phyloP scores from a whole-genome alignment of 2,797 vertebrate genomes.

The Anableps anableps region DNA sequence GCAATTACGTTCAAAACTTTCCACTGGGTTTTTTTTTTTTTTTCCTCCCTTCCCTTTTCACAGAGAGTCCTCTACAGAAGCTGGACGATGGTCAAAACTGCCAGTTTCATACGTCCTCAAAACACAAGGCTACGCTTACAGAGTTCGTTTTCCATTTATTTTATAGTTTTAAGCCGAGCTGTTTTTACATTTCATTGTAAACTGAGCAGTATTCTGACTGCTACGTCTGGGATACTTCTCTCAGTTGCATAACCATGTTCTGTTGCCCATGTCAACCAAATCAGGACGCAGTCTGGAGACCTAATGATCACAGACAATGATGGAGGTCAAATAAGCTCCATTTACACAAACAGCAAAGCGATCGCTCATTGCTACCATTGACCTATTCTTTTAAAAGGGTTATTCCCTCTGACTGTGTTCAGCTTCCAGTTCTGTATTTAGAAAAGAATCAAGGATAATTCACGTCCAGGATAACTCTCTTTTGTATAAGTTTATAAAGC shows the following conservation, averaged over 20 bases:
- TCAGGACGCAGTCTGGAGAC: conserved; percentile 35
- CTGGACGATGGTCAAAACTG: conserved; percentile 24
- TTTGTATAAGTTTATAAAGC: not conserved
- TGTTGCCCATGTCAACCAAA: conserved; percentile 21
- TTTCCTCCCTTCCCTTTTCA: not conserved
- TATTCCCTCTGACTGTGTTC: conserved; percentile 1
- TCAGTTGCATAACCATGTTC: conserved; percentile 33
- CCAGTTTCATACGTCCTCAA: conserved; percentile 24
- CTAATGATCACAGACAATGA: conserved; percentile 28
- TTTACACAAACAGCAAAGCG: conserved; percentile 22
- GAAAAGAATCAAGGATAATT: not conserved
- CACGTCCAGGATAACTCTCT: not conserved
- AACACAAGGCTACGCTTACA: conserved; percentile 28
- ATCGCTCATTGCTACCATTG: conserved; percentile 34
- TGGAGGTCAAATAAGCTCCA: conserved; percentile 30
- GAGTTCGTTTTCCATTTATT: not conserved
- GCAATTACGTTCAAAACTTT: conserved; percentile 26
- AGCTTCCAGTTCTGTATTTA: conserved; percentile 4
- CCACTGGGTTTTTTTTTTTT: conserved; percentile 1
- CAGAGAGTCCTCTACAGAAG: conserved; percentile 33
- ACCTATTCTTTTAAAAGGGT: conserved; percentile 29
- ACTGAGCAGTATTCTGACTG: not conserved
- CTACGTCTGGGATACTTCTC: not conserved
- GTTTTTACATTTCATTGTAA: not conserved
- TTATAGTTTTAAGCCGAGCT: not conserved